These are phyloP conservation scores for Sphaerodactylus townsendi DNA, from an alignment of 2,113 vertebrate genomes.

Conservation along the genomic window DNA sequence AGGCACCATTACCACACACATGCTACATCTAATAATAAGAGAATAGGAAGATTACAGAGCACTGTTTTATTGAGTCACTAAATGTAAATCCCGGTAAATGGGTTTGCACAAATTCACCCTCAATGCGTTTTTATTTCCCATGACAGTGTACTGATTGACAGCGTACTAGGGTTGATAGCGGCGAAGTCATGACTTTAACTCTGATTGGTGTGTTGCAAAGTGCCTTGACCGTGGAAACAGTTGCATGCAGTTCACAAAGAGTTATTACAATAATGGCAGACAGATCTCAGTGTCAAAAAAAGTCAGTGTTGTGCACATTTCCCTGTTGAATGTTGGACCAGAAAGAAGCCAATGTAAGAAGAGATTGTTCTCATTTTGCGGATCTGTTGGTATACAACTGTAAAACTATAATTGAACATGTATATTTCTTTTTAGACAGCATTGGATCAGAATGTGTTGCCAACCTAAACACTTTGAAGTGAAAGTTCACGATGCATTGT, in stretches of 20 bases:
- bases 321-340: background rate
- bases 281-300: background rate
- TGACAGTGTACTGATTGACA: no score
- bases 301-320: background rate
- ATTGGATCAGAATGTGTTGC: conserved; percentile 58
- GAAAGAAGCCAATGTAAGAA: conserved; percentile 11
- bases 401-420: conserved; percentile 58
- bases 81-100: background rate
- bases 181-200: background rate
- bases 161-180: background rate
- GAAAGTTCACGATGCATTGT: conserved; percentile 60
- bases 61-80: background rate
- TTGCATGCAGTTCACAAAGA: background rate
- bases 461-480: conserved; percentile 57
- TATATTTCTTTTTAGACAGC: conserved; percentile 60
- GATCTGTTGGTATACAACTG: conserved; percentile 45
- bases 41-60: background rate
- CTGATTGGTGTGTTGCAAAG: background rate
- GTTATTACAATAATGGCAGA: background rate
- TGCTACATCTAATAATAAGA: background rate
- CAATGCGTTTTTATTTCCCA: no score
- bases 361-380: conserved; percentile 25
- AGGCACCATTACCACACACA: no score
- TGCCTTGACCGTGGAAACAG: background rate
- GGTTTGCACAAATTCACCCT: no score